Conservation (phyloP, 1,140 invertebrate species). For the Bilobella aurantiaca region DNA sequence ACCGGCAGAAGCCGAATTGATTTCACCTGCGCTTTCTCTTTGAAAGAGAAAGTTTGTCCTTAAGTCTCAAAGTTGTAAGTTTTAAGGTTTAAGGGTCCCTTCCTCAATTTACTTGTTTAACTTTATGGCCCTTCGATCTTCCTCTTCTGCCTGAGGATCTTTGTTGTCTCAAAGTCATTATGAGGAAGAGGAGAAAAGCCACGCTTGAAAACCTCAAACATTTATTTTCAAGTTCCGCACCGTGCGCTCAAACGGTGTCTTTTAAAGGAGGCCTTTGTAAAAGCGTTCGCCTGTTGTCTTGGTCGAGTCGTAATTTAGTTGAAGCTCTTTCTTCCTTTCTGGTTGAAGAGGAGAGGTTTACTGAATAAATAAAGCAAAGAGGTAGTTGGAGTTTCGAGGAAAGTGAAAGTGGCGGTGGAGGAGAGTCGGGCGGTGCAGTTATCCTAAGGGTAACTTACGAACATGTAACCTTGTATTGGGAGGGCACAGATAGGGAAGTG, state of each 20-base stretch:
- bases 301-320: constrained; percentile 2
- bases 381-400: not conserved
- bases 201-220: constrained; percentile 1
- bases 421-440: too few species aligned
- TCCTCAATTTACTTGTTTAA: not conserved
- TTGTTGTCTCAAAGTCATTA: not conserved
- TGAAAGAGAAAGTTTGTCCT: not conserved
- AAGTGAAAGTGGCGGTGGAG: not conserved
- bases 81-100: not conserved
- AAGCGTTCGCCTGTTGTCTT: not conserved
- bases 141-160: not conserved
- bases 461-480: not conserved
- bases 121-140: not conserved
- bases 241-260: too few species aligned
- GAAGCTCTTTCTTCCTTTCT: too few species aligned
- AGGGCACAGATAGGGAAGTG: not conserved
- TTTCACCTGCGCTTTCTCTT: too few species aligned
- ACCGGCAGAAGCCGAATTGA: too few species aligned
- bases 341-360: not conserved
- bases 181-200: not conserved
- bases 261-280: too few species aligned
- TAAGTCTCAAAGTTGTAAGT: too few species aligned
- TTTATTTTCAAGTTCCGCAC: not conserved
- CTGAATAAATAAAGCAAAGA: constrained; percentile 6
- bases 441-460: too few species aligned